Conservation (phyloP, 1,140 invertebrate species). For the Pogonognathellus flavescens region DNA sequence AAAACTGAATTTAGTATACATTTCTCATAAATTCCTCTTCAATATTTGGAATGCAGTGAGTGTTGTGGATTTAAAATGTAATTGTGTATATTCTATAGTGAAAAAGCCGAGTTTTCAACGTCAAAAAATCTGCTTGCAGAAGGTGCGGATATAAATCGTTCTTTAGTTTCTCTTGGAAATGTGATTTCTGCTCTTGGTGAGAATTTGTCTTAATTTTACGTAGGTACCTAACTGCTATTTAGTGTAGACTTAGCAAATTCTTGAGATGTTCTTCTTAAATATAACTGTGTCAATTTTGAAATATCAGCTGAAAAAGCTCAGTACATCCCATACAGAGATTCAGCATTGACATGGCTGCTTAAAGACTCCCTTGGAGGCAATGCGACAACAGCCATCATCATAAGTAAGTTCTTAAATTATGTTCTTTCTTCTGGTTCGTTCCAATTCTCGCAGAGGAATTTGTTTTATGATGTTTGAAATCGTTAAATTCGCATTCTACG, state of each 20-base stretch:
- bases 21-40: background rate
- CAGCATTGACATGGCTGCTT: constrained; percentile 81
- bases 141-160: constrained; percentile 86
- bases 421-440: background rate
- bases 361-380: constrained; percentile 79
- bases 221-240: background rate
- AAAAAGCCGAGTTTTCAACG: constrained; percentile 69
- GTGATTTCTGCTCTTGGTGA: constrained; percentile 82
- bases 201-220: background rate
- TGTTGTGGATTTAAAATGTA: constrained; percentile 37
- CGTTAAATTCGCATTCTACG: background rate
- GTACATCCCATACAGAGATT: constrained; percentile 82
- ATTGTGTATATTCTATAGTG: constrained; percentile 59
- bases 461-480: background rate
- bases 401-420: constrained; percentile 71
- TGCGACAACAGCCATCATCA: constrained; percentile 77
- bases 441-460: background rate
- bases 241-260: background rate
- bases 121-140: constrained; percentile 76
- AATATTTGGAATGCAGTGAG: background rate
- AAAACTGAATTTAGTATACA: background rate
- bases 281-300: constrained; percentile 1
- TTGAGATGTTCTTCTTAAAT: background rate
- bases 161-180: constrained; percentile 83
- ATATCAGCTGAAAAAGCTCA: constrained; percentile 62